phyloP scores from a whole-genome alignment of 2,888 invertebrate genomes.

The Phragmatobia fuliginosa region DNA sequence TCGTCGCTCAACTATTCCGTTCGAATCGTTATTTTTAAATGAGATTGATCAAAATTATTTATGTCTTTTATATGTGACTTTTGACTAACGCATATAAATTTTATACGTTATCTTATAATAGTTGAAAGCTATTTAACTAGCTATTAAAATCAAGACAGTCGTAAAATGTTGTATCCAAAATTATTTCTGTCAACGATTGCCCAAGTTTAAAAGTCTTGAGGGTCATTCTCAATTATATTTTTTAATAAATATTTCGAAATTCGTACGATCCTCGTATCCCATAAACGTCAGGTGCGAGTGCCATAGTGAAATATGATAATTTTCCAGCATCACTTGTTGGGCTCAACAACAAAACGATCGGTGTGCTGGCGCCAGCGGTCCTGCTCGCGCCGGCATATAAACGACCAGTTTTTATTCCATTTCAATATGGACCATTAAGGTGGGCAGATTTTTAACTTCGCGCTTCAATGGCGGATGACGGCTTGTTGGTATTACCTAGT shows the following conservation, averaged over 20 bases:
- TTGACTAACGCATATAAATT: slow-evolving; percentile 38
- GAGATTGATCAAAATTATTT: slow-evolving; percentile 33
- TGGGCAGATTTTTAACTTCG: slow-evolving; percentile 69
- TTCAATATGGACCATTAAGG: slow-evolving; percentile 74
- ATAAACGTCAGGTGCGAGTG: slow-evolving; percentile 74
- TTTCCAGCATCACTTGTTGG: slow-evolving; percentile 63
- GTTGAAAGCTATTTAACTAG: slow-evolving; percentile 36
- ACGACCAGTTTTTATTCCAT: slow-evolving; percentile 76
- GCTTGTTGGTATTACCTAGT: slow-evolving; percentile 49
- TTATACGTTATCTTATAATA: slow-evolving; percentile 37
- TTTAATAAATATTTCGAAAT: slow-evolving; percentile 55
- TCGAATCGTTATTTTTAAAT: slow-evolving; percentile 18
- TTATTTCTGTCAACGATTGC: slow-evolving; percentile 55
- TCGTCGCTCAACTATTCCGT: slow-evolving; percentile 15
- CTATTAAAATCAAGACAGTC: slow-evolving; percentile 45
- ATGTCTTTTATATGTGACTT: slow-evolving; percentile 37
- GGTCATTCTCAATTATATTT: slow-evolving; percentile 59
- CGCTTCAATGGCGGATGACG: slow-evolving; percentile 53
- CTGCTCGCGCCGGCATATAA: slow-evolving; percentile 65
- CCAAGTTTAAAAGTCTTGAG: slow-evolving; percentile 44
- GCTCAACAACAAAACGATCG: slow-evolving; percentile 61
- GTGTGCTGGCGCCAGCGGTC: slow-evolving; percentile 77
- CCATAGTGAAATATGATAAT: slow-evolving; percentile 79
- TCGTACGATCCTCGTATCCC: slow-evolving; percentile 54
- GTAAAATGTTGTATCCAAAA: slow-evolving; percentile 51